Conservation (phyloP, 2,113 vertebrate genomes). For the Hiodon alosoides region DNA sequence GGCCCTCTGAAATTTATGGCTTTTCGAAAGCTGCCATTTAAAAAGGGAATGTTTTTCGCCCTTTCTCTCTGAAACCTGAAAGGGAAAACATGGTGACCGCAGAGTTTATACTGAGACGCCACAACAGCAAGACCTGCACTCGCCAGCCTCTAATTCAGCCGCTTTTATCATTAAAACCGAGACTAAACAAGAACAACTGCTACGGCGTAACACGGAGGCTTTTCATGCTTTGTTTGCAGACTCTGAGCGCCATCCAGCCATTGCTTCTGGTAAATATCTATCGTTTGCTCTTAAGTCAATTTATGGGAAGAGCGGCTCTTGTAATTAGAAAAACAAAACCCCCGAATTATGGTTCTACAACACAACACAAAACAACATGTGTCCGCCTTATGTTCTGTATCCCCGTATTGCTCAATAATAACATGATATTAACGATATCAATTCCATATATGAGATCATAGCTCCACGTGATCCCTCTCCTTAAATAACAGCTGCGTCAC, state of each 20-base stretch:
- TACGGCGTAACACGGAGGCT: neutral
- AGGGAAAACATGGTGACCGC: slow-evolving; percentile 64
- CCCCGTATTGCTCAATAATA: neutral
- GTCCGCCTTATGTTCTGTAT: neutral
- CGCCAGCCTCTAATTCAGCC: slow-evolving; percentile 40
- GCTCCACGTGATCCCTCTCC: neutral
- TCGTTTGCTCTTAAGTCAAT: neutral
- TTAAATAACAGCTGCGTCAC: slow-evolving; percentile 55
- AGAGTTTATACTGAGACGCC: slow-evolving; percentile 60
- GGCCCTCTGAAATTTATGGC: slow-evolving; percentile 61
- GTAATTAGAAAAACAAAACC: neutral
- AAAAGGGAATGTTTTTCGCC: slow-evolving; percentile 62
- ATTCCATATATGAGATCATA: neutral
- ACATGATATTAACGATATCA: neutral
- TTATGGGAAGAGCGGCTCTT: neutral
- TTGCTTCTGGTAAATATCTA: neutral
- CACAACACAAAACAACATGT: neutral
- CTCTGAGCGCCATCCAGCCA: neutral
- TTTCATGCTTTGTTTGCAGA: neutral
- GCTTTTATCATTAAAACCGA: slow-evolving; percentile 45
- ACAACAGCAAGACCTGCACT: slow-evolving; percentile 53
- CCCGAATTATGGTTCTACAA: neutral
- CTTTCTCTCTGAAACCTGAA: slow-evolving; percentile 57
- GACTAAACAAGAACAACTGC: slow-evolving; percentile 15
- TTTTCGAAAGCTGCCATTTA: slow-evolving; percentile 55